Evolutionary conservation across 2,888 invertebrate species (phyloP).

Genomic region (Auanema sp.): DNA sequence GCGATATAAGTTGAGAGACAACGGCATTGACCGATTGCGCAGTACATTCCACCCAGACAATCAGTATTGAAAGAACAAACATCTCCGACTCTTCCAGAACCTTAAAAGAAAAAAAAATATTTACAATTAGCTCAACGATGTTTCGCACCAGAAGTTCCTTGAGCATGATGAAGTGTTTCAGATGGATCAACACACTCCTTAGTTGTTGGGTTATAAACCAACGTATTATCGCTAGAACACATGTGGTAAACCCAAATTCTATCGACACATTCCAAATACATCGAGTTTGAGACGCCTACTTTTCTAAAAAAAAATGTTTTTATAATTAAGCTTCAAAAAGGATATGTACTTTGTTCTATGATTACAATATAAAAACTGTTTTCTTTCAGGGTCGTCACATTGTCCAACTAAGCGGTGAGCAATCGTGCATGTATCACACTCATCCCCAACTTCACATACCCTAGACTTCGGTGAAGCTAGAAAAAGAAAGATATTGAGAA

Average conservation of each 20-base stretch:
- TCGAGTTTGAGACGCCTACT: slow-evolving; percentile 38
- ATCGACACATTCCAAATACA: slow-evolving; percentile 29
- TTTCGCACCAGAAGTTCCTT: slow-evolving; percentile 39
- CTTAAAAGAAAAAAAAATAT: slow-evolving; percentile 21
- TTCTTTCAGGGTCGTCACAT: slow-evolving; percentile 22
- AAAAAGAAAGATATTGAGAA: background rate
- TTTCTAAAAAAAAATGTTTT: slow-evolving; percentile 25
- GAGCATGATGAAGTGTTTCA: slow-evolving; percentile 31
- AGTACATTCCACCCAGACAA: slow-evolving; percentile 52
- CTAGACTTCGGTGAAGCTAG: slow-evolving; percentile 9
- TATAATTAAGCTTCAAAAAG: slow-evolving; percentile 1
- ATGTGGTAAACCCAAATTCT: slow-evolving; percentile 34
- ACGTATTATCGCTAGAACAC: slow-evolving; percentile 33
- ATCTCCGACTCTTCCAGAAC: slow-evolving; percentile 50
- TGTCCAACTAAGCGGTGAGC: slow-evolving; percentile 8
- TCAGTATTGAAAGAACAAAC: slow-evolving; percentile 53
- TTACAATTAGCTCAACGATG: background rate
- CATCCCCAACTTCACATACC: slow-evolving; percentile 12
- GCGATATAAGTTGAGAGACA: slow-evolving; percentile 48
- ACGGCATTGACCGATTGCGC: slow-evolving; percentile 46
- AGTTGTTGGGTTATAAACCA: slow-evolving; percentile 27
- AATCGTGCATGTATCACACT: slow-evolving; percentile 13
- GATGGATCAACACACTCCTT: slow-evolving; percentile 37
- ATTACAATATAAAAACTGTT: slow-evolving; percentile 40
- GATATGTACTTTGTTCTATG: slow-evolving; percentile 38